These are phyloP conservation scores for Ictalurus furcatus DNA, from an alignment of 2,113 vertebrate genomes.

Conservation along the genomic window DNA sequence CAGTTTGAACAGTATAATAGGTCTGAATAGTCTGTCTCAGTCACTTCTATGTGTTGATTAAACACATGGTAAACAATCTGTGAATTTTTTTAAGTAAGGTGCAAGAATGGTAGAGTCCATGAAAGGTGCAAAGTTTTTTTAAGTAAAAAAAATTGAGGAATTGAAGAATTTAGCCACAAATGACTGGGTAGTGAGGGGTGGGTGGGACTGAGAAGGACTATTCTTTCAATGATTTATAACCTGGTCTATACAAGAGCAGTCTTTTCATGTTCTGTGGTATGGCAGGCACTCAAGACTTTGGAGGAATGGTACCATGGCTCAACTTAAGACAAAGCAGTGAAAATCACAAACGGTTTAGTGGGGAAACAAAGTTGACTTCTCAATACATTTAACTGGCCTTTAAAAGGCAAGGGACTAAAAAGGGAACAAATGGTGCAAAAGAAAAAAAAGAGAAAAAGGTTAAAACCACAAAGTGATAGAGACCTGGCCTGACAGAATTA, in stretches of 20 bases:
- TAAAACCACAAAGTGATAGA: neutral
- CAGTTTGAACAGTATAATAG: slow-evolving; percentile 6
- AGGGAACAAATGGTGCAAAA: neutral
- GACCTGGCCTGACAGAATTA: neutral
- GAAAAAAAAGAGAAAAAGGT: too few relatives aligned
- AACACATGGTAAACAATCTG: neutral
- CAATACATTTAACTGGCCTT: neutral
- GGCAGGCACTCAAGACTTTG: neutral
- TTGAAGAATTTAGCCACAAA: neutral
- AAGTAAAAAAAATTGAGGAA: neutral
- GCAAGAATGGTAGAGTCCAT: neutral
- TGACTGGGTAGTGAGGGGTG: neutral
- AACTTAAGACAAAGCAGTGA: neutral
- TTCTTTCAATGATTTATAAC: slow-evolving; percentile 1
- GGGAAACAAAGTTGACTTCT: neutral
- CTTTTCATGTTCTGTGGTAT: slow-evolving; percentile 13
- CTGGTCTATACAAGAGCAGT: neutral
- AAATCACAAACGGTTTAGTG: neutral
- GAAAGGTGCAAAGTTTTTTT: neutral
- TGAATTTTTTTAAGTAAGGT: neutral
- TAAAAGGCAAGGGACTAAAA: neutral
- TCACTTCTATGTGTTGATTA: neutral
- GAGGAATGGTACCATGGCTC: neutral
- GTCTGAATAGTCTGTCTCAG: neutral
- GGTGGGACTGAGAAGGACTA: neutral